Percentiles rank a stretch among this genome's conserved stretches.
These are phyloP conservation scores for Tamias sibiricus DNA, from an alignment of 2,113 vertebrate species.

Conservation along the genomic window DNA sequence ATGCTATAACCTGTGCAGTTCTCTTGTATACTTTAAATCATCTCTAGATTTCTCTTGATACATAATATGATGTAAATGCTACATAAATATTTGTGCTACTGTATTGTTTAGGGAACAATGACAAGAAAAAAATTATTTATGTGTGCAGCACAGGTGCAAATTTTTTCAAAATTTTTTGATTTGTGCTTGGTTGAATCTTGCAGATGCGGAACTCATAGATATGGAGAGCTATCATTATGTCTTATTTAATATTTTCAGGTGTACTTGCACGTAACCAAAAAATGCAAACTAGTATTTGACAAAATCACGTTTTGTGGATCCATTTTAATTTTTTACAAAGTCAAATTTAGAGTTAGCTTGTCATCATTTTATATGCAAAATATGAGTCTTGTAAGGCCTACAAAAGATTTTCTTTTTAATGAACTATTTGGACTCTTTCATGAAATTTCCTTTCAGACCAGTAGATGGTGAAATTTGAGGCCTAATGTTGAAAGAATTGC, in stretches of 20 bases:
- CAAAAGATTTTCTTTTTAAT: neutral
- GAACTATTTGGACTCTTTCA: neutral
- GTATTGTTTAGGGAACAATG: neutral
- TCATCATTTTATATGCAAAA: neutral
- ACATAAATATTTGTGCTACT: neutral
- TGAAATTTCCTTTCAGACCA: neutral
- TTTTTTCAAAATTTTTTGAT: neutral
- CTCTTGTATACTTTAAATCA: neutral
- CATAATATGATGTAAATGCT: neutral
- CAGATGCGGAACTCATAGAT: neutral
- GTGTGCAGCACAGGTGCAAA: too few relatives aligned
- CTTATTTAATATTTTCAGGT: conserved; percentile 24
- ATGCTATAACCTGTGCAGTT: neutral
- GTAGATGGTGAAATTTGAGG: conserved; percentile 7
- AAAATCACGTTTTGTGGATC: neutral
- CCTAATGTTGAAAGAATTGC: neutral
- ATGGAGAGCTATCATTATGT: neutral
- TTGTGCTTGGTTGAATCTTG: neutral
- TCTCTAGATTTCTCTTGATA: neutral
- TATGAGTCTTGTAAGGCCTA: neutral
- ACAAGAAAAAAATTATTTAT: neutral
- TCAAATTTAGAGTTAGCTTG: neutral
- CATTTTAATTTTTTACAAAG: conserved; percentile 8
- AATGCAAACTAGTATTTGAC: neutral
- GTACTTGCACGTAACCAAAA: neutral